These are phyloP conservation scores for Oligia fasciuncula DNA, from an alignment of 2,888 invertebrate species.

Conservation along the genomic window DNA sequence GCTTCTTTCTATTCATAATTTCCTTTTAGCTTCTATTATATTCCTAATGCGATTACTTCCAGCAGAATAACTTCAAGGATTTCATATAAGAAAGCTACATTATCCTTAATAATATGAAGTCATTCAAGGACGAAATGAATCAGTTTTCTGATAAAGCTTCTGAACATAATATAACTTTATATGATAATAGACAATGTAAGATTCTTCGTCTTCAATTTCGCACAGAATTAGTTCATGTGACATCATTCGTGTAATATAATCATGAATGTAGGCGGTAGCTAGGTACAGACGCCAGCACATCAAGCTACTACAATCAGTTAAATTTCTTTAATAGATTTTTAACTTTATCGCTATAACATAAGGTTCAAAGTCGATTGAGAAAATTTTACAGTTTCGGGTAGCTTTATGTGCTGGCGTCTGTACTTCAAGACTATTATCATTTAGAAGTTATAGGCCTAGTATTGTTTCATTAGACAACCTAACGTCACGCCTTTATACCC, in stretches of 20 bases:
- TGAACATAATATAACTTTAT: conserved; percentile 24
- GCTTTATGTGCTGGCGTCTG: too few relatives aligned
- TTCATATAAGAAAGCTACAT: conserved; percentile 25
- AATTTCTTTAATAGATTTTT: too few relatives aligned
- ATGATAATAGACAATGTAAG: conserved; percentile 19
- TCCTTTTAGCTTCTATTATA: conserved; percentile 29
- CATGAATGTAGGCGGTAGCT: conserved; percentile 47
- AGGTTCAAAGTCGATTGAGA: too few relatives aligned
- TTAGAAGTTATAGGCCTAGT: conserved; percentile 10
- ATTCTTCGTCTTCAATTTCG: conserved; percentile 42
- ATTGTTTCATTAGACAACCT: conserved; percentile 6
- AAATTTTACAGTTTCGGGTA: too few relatives aligned
- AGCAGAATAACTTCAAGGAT: conserved; percentile 29
- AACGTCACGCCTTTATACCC: background rate
- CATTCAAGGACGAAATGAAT: conserved; percentile 30
- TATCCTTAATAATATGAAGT: conserved; percentile 38
- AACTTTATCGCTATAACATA: too few relatives aligned
- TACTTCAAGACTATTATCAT: conserved; percentile 27
- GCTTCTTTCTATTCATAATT: conserved; percentile 2
- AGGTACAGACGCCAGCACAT: background rate
- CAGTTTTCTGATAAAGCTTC: conserved; percentile 30
- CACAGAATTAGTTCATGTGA: conserved; percentile 52
- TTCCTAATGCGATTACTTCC: conserved; percentile 43
- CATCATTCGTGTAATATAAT: conserved; percentile 50
- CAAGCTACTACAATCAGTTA: too few relatives aligned